Percentiles rank a stretch among this genome's conserved stretches.
These are phyloP conservation scores for Gobionotothen gibberifrons DNA, from an alignment of 2,797 vertebrate genomes.

Conservation along the genomic window DNA sequence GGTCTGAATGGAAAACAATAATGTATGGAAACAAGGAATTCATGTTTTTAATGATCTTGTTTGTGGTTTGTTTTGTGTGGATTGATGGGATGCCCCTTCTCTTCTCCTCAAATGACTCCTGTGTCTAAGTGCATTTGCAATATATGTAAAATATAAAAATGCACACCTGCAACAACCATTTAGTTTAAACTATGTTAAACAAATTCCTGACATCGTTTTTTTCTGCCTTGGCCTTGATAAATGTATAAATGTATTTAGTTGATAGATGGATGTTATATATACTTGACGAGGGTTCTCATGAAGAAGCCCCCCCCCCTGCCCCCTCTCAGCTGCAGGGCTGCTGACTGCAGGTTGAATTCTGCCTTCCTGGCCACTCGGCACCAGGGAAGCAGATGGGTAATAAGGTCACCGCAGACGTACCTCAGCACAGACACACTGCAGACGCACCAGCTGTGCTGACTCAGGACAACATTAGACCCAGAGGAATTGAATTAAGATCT, in stretches of 20 bases:
- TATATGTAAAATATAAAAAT: not conserved
- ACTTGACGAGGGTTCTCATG: slow-evolving; percentile 47
- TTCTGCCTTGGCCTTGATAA: slow-evolving; percentile 48
- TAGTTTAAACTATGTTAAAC: slow-evolving; percentile 27
- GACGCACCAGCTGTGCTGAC: slow-evolving; percentile 74
- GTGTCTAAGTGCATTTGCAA: not conserved
- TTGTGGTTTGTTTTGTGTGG: slow-evolving; percentile 6
- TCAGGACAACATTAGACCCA: slow-evolving; percentile 71
- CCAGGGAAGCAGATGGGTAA: slow-evolving; percentile 81
- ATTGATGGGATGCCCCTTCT: slow-evolving; percentile 5
- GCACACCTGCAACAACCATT: slow-evolving; percentile 19
- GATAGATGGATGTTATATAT: slow-evolving; percentile 77
- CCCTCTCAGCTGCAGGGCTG: slow-evolving; percentile 72
- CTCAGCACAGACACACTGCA: slow-evolving; percentile 75
- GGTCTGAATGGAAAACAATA: slow-evolving; percentile 10
- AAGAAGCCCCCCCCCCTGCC: slow-evolving; percentile 37
- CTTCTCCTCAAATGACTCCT: not conserved
- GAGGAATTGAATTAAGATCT: slow-evolving; percentile 61
- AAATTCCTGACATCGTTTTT: slow-evolving; percentile 21
- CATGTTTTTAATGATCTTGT: slow-evolving; percentile 20
- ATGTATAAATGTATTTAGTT: slow-evolving; percentile 54
- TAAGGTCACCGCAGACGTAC: slow-evolving; percentile 77
- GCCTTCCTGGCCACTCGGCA: slow-evolving; percentile 66
- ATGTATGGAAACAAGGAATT: slow-evolving; percentile 3
- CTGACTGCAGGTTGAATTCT: slow-evolving; percentile 77